Conservation (phyloP, 2,888 invertebrate species). For the Pseudolycoriella hygida region DNA sequence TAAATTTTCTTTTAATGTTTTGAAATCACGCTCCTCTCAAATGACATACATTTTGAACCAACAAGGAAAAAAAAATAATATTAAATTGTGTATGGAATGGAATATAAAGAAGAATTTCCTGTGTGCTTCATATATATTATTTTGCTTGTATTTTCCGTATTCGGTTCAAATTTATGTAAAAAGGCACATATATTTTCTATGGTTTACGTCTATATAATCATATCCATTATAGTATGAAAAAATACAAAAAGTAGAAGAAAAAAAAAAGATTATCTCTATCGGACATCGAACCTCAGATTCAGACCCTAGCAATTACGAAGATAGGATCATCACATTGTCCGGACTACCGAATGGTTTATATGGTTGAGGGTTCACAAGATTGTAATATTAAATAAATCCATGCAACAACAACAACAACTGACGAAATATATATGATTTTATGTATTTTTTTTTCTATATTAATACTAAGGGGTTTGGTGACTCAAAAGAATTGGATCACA, state of each 20-base stretch:
- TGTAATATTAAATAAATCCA: not conserved
- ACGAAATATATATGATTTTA: not conserved
- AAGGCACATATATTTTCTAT: too few relatives aligned
- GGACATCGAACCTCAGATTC: not conserved
- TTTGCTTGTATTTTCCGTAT: not conserved
- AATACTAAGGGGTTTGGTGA: not conserved
- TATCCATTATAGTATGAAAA: not conserved
- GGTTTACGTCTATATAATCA: not conserved
- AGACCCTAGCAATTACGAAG: constrained; percentile 2
- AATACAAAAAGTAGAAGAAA: constrained; percentile 1
- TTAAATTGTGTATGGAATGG: not conserved
- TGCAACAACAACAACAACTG: not conserved
- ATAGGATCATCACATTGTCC: constrained; percentile 2
- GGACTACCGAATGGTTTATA: not conserved
- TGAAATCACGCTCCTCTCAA: not conserved
- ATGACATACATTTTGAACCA: not conserved
- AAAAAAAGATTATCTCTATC: not conserved
- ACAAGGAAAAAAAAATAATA: not conserved
- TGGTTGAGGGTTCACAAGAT: not conserved
- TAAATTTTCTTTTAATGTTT: constrained; percentile 1
- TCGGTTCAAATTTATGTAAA: not conserved
- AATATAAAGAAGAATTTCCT: not conserved
- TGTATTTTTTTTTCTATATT: not conserved
- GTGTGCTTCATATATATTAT: not conserved
- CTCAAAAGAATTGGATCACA: constrained; percentile 4